A percentile compares a stretch with the other conserved stretches of the same genome.
Conservation (phyloP, 2,797 vertebrate species). For the Orestias chungarensis region DNA sequence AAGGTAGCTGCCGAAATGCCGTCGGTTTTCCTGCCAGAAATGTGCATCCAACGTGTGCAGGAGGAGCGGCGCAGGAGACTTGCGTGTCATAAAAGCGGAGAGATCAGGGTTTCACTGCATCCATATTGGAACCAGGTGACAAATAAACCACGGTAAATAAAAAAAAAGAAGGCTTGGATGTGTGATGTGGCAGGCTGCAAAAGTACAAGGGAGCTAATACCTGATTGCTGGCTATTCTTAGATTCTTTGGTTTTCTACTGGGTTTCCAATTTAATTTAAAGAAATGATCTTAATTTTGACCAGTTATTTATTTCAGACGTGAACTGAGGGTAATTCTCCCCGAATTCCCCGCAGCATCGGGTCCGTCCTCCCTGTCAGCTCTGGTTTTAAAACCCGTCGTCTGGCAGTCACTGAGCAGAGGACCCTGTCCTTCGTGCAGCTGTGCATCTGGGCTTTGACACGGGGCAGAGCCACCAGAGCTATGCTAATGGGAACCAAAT, state of each 20-base stretch:
- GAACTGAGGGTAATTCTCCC: conserved; percentile 23
- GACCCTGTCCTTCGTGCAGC: conserved; percentile 80
- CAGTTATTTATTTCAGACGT: neutral
- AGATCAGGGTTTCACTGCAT: conserved; percentile 71
- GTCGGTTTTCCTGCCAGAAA: conserved; percentile 81
- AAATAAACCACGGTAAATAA: conserved; percentile 73
- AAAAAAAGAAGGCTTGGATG: conserved; percentile 72
- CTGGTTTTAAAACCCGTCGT: conserved; percentile 61
- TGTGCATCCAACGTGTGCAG: conserved; percentile 77
- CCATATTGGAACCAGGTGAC: conserved; percentile 84
- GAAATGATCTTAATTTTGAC: conserved; percentile 37
- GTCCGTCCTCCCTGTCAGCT: conserved; percentile 65
- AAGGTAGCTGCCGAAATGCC: conserved; percentile 78
- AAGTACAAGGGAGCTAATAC: conserved; percentile 63
- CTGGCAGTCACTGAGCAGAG: conserved; percentile 70
- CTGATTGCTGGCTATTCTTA: conserved; percentile 69
- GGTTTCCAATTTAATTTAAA: conserved; percentile 55
- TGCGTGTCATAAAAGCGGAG: conserved; percentile 73
- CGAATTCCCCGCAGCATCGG: conserved; percentile 53
- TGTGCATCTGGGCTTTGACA: conserved; percentile 78
- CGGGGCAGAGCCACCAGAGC: conserved; percentile 76
- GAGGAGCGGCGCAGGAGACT: conserved; percentile 68
- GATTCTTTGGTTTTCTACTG: conserved; percentile 68
- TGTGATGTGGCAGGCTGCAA: conserved; percentile 64
- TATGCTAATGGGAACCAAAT: conserved; percentile 83